Evolutionary conservation across 2,113 vertebrate species (phyloP), one percentile per base, ranked within the genome.

Genomic region (Orycteropus afer): DNA sequence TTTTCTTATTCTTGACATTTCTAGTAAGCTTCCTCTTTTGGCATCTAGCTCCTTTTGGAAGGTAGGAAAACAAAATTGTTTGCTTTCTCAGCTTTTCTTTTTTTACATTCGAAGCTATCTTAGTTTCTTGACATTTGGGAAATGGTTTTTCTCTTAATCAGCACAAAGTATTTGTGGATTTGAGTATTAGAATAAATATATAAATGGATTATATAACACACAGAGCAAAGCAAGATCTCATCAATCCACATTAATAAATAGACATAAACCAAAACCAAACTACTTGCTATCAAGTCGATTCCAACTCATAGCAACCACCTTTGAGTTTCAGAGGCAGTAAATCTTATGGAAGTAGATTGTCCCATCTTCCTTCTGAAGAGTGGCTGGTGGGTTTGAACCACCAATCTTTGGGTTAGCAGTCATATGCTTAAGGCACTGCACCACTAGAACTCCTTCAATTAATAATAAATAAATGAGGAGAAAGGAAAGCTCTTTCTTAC

Each of bases 11-110:
- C 77, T 88, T 78, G 92, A 83, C 34, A 53, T 91, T 79, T 90
- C 77, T 37, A 37, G 53, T 47, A 57, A 65, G 42, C 40, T 49
- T 93, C 90, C 55, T 95, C 37, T 93, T 11, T 82, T 92, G 61
- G 91, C 87, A 96, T 90, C 84, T 90, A 85, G 85, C 47, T 95
- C 45, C 59, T 76, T 91, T 95, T 61, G 76, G 76, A 86, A 90
- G 25, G 42, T 65, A 92, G 90, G 45, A 93, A 95, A 96, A 93
- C 32, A 87, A 77, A 95, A 96, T 71, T 87, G 25, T 96, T 94
- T 94, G 45, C 47, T 93, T 91, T 95, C 86, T 90, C 78, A 61
- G 85, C 76, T 88, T 88, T 88, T 96, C 76, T 27, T 95, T 93
- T 93, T 77, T n/a, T 12, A 80, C 34, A 86, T 74, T 55, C 77